phyloP scores from a whole-genome alignment of 2,797 vertebrate species.

The Aphelocoma californica region DNA sequence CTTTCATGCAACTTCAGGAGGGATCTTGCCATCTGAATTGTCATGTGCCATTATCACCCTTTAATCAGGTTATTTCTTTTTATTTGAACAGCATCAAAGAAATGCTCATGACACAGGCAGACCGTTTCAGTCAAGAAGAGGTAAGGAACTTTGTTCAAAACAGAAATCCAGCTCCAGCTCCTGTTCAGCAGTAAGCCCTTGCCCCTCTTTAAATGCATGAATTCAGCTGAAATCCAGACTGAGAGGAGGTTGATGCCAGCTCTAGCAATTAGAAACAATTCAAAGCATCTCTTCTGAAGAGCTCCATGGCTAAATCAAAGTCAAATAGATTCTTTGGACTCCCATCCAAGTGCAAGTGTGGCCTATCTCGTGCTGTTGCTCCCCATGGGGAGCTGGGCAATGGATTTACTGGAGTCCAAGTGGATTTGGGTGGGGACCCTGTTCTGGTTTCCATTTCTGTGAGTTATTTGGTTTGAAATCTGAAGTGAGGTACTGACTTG shows the following conservation, averaged over 20 bases:
- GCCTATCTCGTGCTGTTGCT: background rate
- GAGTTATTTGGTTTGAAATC: constrained; percentile 18
- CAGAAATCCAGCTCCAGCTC: background rate
- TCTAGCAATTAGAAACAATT: constrained; percentile 42
- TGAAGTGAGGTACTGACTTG: background rate
- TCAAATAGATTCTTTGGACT: constrained; percentile 5
- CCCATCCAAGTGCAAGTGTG: background rate
- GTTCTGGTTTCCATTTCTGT: constrained; percentile 22
- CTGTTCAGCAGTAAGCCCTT: background rate
- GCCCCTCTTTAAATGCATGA: constrained; percentile 19
- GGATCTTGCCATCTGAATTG: constrained; percentile 57
- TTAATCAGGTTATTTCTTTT: constrained; percentile 52
- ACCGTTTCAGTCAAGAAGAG: constrained; percentile 88
- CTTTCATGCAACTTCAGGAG: constrained; percentile 45
- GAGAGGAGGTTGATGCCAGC: background rate
- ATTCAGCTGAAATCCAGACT: constrained; percentile 18
- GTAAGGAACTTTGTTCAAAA: constrained; percentile 68
- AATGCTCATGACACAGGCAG: constrained; percentile 85
- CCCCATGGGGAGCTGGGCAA: background rate
- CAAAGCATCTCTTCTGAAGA: constrained; percentile 16
- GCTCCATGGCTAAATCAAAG: constrained; percentile 29
- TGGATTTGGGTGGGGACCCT: background rate
- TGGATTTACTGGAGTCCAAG: background rate
- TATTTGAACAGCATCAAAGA: constrained; percentile 81
- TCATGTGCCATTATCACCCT: constrained; percentile 52